Percentiles rank a stretch among this genome's conserved stretches.
Conservation (phyloP, 2,888 invertebrate genomes). For the Willowsia nigromaculata region DNA sequence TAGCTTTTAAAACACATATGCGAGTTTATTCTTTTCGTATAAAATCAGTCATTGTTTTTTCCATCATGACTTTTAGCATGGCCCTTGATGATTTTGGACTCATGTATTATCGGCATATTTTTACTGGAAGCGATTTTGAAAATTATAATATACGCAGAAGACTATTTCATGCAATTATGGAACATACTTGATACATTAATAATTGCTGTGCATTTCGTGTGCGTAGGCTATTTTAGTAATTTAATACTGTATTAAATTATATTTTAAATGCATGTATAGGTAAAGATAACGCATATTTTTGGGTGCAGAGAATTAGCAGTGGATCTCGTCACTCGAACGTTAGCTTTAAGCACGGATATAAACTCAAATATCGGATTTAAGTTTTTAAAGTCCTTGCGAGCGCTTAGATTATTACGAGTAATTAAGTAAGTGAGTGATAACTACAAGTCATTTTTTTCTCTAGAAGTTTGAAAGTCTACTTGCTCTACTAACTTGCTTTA, state of each 20-base stretch:
- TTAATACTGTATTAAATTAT: background rate
- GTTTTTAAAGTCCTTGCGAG: slow-evolving; percentile 73
- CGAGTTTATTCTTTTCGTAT: too few relatives aligned
- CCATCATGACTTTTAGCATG: slow-evolving; percentile 55
- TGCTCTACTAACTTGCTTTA: too few relatives aligned
- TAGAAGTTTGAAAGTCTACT: too few relatives aligned
- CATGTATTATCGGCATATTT: slow-evolving; percentile 76
- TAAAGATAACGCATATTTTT: background rate
- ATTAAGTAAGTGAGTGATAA: slow-evolving; percentile 77
- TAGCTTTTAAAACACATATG: background rate
- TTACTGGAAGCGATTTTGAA: slow-evolving; percentile 76
- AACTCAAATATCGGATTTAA: slow-evolving; percentile 73
- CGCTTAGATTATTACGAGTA: slow-evolving; percentile 74
- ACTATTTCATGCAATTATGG: slow-evolving; percentile 74
- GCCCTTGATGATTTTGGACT: slow-evolving; percentile 72
- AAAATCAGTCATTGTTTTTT: too few relatives aligned
- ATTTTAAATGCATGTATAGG: background rate
- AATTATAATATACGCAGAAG: slow-evolving; percentile 74
- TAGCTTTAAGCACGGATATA: slow-evolving; percentile 74
- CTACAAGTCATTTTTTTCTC: too few relatives aligned
- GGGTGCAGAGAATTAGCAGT: slow-evolving; percentile 65
- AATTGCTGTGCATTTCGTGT: slow-evolving; percentile 74
- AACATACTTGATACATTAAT: slow-evolving; percentile 75
- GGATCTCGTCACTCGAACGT: slow-evolving; percentile 68
- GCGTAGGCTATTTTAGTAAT: slow-evolving; percentile 2